Evolutionary conservation across 2,113 vertebrate genomes (phyloP).

Genomic region (Prolemur simus): DNA sequence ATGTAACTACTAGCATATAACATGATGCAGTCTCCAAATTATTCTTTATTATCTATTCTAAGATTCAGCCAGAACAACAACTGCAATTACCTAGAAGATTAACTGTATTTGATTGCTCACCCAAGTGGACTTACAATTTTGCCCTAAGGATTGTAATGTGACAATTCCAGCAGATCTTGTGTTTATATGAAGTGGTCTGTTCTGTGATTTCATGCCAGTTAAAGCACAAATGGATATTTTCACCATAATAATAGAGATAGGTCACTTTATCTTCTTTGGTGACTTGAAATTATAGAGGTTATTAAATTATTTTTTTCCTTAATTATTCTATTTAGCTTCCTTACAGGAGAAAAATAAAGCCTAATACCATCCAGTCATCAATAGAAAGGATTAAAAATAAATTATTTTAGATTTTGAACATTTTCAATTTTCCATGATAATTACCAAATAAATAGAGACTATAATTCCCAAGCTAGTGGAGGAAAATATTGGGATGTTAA

Average conservation of each 20-base stretch:
- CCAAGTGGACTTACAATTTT: not conserved
- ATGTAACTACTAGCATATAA: not conserved
- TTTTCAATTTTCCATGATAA: not conserved
- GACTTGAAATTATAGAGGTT: not conserved
- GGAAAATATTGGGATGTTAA: not conserved
- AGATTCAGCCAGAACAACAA: not conserved
- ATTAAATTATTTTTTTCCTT: not conserved
- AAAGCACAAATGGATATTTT: constrained; percentile 27
- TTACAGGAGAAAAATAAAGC: not conserved
- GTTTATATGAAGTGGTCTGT: not conserved
- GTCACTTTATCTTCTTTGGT: not conserved
- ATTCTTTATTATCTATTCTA: not conserved
- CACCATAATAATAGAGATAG: constrained; percentile 1
- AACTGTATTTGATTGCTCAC: constrained; percentile 20
- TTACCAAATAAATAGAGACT: not conserved
- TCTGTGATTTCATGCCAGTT: not conserved
- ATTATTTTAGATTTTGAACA: not conserved
- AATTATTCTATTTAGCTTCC: not conserved
- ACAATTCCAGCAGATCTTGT: not conserved
- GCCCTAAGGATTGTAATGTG: not conserved
- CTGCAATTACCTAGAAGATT: constrained; percentile 17
- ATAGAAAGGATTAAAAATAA: not conserved
- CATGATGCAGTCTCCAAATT: not conserved
- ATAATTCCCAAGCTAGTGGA: not conserved
- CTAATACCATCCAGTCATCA: not conserved